phyloP scores from a whole-genome alignment of 2,113 vertebrate genomes.

The Passerina amoena region DNA sequence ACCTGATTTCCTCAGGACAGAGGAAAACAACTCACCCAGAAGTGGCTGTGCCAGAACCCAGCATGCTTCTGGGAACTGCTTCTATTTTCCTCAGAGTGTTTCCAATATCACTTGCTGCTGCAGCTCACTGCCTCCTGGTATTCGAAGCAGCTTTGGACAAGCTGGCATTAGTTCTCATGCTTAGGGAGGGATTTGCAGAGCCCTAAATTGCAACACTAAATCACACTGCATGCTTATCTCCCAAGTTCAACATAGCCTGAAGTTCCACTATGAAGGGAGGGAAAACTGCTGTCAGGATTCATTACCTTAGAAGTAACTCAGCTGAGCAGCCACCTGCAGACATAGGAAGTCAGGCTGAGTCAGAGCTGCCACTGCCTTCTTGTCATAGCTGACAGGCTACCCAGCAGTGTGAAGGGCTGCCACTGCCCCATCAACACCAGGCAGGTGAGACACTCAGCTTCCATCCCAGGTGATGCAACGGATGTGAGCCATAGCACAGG shows the following conservation, averaged over 20 bases:
- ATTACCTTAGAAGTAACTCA: background rate
- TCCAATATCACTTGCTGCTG: background rate
- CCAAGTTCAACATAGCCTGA: background rate
- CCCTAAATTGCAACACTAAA: background rate
- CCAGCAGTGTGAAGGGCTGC: background rate
- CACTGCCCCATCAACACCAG: background rate
- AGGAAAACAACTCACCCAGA: background rate
- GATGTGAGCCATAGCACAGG: background rate
- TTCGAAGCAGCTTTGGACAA: background rate
- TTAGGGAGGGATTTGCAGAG: constrained; percentile 17
- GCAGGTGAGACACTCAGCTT: background rate
- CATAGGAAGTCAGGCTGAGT: background rate
- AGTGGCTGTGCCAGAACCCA: background rate
- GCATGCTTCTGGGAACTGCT: background rate
- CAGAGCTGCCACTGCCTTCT: background rate
- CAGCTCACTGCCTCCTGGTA: background rate
- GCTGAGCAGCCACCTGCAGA: background rate
- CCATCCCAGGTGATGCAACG: background rate
- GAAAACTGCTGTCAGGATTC: background rate
- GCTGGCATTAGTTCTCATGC: background rate
- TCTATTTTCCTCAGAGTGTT: background rate
- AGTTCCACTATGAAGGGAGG: background rate
- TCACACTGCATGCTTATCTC: background rate
- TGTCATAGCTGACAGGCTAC: background rate
- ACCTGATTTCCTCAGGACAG: background rate